These are phyloP conservation scores for Nymphalis polychloros DNA, from an alignment of 2,888 invertebrate species.

Conservation along the genomic window DNA sequence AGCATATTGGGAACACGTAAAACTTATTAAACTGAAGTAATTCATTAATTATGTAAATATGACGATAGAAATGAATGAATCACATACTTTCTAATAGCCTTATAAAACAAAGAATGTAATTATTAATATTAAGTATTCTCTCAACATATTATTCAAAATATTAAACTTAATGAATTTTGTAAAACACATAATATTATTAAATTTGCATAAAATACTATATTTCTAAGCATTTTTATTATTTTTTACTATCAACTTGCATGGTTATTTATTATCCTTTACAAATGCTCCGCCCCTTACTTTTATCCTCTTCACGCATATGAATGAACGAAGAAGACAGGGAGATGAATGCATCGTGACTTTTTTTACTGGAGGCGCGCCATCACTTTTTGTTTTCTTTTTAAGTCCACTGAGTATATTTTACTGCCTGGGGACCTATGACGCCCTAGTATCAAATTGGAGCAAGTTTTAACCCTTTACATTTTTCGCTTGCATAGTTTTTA, in stretches of 20 bases:
- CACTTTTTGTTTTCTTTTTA: constrained; percentile 40
- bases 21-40: no score
- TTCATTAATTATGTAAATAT: no score
- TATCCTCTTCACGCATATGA: constrained; percentile 22
- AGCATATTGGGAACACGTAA: neutral
- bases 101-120: no score
- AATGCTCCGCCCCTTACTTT: constrained; percentile 19
- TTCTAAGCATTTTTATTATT: neutral
- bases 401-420: constrained; percentile 35
- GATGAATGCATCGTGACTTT: constrained; percentile 43
- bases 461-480: constrained; percentile 53
- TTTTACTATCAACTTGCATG: neutral
- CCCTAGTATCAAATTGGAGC: constrained; percentile 64
- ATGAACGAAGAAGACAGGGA: constrained; percentile 43
- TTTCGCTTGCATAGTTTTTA: constrained; percentile 25
- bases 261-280: neutral
- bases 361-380: constrained; percentile 46
- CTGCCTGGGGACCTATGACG: constrained; percentile 48
- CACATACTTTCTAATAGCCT: no score
- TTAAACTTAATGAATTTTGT: no score
- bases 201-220: neutral
- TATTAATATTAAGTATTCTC: no score
- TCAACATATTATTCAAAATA: no score
- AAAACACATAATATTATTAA: no score
- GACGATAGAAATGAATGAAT: no score